These are phyloP conservation scores for Garra rufa DNA, from an alignment of 2,113 vertebrate species.

Conservation along the genomic window DNA sequence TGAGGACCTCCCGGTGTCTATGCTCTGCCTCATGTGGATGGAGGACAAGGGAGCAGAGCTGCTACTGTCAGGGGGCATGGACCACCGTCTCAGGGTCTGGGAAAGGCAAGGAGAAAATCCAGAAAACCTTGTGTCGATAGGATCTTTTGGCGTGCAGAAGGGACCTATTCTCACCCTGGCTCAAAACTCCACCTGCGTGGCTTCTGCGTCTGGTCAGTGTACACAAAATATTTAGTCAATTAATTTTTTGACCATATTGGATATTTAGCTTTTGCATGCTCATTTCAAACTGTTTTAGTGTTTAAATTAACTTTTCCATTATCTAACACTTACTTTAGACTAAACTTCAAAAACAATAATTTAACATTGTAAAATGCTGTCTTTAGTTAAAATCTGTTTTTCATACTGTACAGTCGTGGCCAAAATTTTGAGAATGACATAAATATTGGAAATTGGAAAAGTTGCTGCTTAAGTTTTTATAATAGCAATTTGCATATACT, in stretches of 20 bases:
- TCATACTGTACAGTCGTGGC: neutral
- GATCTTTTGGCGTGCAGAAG: slow-evolving; percentile 64
- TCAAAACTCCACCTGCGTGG: slow-evolving; percentile 75
- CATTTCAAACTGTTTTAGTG: neutral
- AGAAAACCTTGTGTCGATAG: slow-evolving; percentile 49
- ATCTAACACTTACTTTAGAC: neutral
- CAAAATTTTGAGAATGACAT: too few species aligned
- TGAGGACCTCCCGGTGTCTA: slow-evolving; percentile 58
- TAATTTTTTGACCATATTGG: neutral
- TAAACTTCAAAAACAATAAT: neutral
- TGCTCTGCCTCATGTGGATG: slow-evolving; percentile 77
- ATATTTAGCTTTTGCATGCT: neutral
- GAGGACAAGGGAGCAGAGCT: slow-evolving; percentile 33
- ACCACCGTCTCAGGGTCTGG: slow-evolving; percentile 79
- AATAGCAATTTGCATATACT: too few species aligned
- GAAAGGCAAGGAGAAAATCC: slow-evolving; percentile 29
- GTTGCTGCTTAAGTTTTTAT: too few species aligned
- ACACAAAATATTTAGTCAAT: neutral
- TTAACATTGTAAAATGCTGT: neutral
- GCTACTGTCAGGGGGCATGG: slow-evolving; percentile 76
- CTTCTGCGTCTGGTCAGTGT: slow-evolving; percentile 79
- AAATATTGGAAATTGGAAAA: too few species aligned
- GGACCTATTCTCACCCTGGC: slow-evolving; percentile 75
- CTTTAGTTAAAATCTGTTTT: neutral
- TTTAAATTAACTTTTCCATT: neutral